Conservation (phyloP, 2,113 vertebrate genomes). For the Hemicordylus capensis region DNA sequence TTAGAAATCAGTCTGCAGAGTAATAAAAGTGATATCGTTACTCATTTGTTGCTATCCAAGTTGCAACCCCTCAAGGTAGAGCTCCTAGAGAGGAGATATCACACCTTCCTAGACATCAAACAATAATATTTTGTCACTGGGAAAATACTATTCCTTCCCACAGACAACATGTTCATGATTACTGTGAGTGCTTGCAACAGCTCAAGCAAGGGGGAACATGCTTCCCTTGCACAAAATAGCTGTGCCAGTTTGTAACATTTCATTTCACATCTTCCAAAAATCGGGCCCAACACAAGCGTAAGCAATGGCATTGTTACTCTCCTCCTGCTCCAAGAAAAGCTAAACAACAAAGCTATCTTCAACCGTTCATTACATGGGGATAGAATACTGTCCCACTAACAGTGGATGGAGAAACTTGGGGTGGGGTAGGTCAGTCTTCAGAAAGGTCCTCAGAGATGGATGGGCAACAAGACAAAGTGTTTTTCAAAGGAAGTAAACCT, state of each 20-base stretch:
- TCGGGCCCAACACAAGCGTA: not conserved
- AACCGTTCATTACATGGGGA: not conserved
- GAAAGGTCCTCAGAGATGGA: not conserved
- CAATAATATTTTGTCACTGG: not conserved
- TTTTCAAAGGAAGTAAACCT: not conserved
- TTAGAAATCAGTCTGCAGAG: not conserved
- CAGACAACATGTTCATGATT: not conserved
- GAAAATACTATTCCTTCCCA: not conserved
- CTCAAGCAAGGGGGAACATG: not conserved
- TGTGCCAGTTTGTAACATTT: not conserved
- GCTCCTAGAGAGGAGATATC: not conserved
- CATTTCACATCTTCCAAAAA: not conserved
- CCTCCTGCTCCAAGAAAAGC: not conserved
- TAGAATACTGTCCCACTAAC: not conserved
- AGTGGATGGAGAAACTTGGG: not conserved
- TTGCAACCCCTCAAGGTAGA: not conserved
- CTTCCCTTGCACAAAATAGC: not conserved
- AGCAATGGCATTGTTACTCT: not conserved
- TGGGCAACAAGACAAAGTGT: not conserved
- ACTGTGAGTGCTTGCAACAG: not conserved
- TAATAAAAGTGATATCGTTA: not conserved
- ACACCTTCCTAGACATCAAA: not conserved
- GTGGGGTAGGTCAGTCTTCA: not conserved
- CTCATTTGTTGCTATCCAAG: not conserved
- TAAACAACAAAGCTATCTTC: not conserved